Conservation (phyloP, 2,888 invertebrate genomes). For the Clusia tigrina region DNA sequence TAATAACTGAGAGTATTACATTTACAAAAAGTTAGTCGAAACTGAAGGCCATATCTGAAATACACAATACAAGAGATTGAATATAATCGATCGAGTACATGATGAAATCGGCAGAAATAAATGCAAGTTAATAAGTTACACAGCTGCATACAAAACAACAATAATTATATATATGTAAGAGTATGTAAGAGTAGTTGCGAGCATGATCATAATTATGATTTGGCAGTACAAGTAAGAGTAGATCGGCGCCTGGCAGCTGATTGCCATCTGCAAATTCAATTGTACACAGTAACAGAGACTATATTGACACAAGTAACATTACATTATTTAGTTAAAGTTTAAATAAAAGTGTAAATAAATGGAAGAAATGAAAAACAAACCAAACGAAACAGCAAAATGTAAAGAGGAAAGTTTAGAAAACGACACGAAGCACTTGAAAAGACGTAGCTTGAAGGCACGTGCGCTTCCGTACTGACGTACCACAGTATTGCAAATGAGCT, state of each 20-base stretch:
- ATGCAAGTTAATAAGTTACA: too few species aligned
- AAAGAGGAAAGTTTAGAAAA: not conserved
- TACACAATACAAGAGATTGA: slow-evolving; percentile 53
- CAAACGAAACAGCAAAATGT: not conserved
- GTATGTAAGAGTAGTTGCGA: too few species aligned
- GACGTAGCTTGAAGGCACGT: not conserved
- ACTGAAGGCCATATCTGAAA: slow-evolving; percentile 65
- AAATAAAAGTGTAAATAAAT: not conserved
- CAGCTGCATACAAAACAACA: not conserved
- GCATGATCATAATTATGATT: too few species aligned
- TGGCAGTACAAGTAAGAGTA: not conserved
- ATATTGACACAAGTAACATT: too few species aligned
- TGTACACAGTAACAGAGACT: too few species aligned
- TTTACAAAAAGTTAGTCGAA: slow-evolving; percentile 56
- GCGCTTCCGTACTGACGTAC: slow-evolving; percentile 1
- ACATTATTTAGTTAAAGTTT: too few species aligned
- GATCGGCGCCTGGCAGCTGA: too few species aligned
- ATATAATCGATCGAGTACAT: too few species aligned
- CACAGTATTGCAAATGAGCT: not conserved
- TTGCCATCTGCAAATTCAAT: too few species aligned
- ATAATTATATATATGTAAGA: too few species aligned
- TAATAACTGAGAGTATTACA: slow-evolving; percentile 29
- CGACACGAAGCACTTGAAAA: not conserved
- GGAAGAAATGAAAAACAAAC: too few species aligned
- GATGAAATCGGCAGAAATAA: too few species aligned